Percentiles rank a stretch among this genome's conserved stretches.
Conservation (phyloP, 2,888 invertebrate genomes). For the Archips crataeganus region DNA sequence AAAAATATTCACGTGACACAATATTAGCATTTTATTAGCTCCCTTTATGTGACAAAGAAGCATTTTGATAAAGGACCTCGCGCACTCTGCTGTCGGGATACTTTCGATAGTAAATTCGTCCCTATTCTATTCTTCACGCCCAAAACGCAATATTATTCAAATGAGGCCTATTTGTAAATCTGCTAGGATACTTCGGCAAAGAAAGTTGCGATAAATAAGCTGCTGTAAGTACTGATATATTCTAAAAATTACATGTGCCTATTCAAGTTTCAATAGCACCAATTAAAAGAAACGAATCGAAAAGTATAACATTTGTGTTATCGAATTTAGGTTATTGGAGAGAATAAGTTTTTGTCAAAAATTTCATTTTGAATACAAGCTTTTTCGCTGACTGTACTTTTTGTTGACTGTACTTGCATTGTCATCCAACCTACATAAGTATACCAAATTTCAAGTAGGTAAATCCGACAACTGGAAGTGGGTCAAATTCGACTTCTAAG, state of each 20-base stretch:
- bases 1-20: constrained; percentile 16
- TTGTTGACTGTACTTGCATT: too few species aligned
- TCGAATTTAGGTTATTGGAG: neutral
- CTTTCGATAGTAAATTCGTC: constrained; percentile 38
- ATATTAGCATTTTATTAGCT: constrained; percentile 39
- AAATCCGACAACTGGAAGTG: too few species aligned
- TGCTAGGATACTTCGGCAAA: constrained; percentile 17
- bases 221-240: neutral
- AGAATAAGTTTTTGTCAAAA: too few species aligned
- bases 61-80: constrained; percentile 29
- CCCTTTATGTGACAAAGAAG: constrained; percentile 21
- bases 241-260: neutral
- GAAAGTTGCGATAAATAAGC: neutral
- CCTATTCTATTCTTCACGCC: constrained; percentile 26
- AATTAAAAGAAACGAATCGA: neutral
- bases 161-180: constrained; percentile 41
- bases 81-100: constrained; percentile 25
- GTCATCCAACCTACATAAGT: too few species aligned
- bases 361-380: too few species aligned
- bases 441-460: too few species aligned
- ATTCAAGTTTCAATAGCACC: neutral
- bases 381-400: too few species aligned
- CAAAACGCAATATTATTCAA: constrained; percentile 43
- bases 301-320: neutral
- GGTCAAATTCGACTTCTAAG: too few species aligned